A percentile compares a stretch with the other conserved stretches of the same genome.
Conservation (phyloP, 2,888 invertebrate species). For the Rhingia rostrata region DNA sequence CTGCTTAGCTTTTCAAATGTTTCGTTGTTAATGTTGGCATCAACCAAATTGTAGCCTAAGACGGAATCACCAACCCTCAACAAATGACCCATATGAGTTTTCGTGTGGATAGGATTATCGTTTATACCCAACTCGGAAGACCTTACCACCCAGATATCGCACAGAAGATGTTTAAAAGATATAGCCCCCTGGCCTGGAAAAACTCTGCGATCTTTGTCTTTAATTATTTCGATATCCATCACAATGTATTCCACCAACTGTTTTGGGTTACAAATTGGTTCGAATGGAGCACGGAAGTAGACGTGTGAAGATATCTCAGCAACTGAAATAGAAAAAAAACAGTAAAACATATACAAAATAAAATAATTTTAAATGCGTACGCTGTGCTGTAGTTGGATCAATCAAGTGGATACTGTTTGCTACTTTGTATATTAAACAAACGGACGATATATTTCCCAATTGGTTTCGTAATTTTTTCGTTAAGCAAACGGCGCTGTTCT, state of each 20-base stretch:
- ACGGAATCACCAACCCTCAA: constrained; percentile 96
- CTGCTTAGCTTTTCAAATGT: constrained; percentile 92
- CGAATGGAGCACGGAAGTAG: constrained; percentile 95
- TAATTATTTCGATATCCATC: constrained; percentile 92
- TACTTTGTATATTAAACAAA: constrained; percentile 94
- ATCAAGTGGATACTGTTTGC: constrained; percentile 96
- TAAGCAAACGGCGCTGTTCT: constrained; percentile 95
- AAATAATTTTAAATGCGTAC: constrained; percentile 83
- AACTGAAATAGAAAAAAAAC: constrained; percentile 84
- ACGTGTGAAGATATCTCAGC: constrained; percentile 91
- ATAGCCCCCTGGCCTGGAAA: constrained; percentile 95
- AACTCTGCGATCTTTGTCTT: constrained; percentile 87
- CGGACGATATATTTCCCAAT: constrained; percentile 92
- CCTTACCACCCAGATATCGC: constrained; percentile 97
- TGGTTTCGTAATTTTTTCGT: constrained; percentile 93
- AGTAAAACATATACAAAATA: not conserved
- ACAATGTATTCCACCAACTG: constrained; percentile 96
- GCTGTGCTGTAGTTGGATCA: constrained; percentile 93
- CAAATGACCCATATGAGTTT: constrained; percentile 97
- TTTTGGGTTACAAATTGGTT: constrained; percentile 93
- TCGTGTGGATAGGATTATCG: constrained; percentile 91
- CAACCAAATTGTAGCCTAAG: constrained; percentile 94
- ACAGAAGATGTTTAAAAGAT: constrained; percentile 93
- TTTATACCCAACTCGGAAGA: constrained; percentile 93
- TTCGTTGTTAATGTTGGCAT: constrained; percentile 95